Evolutionary conservation across 2,888 invertebrate genomes (phyloP), one percentile per base, ranked within the genome.

Genomic region (Tyria jacobaeae): DNA sequence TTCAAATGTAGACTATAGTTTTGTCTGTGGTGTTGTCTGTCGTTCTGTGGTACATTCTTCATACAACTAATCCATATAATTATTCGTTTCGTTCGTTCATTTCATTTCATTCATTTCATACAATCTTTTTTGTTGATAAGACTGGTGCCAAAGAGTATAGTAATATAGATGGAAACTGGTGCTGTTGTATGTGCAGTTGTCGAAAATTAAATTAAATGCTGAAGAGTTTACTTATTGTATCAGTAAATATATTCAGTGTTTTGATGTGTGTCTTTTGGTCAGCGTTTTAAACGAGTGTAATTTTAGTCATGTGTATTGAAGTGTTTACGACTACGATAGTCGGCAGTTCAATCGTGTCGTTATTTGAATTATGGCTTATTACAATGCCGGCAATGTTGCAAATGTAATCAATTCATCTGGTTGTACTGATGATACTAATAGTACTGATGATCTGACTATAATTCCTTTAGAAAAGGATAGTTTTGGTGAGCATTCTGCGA

Each of bases 391-490:
- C 68, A 83, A 80, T 81, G 79, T 82, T 82, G 72, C 83, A 70
- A 86, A 86, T 76, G 66, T 78, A 63, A 76, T 64, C 72, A 79
- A 79, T 68, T 64, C 78, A 69, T 60, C 75, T 65, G 84, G 85
- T 57, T 66, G 78, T 62, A 65, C 79, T 39, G 87, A 88, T 62
- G 92, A 92, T 62, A 82, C 80, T 57, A 81, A 87, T 77, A 82
- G 86, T 68, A 83, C 85, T 35, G 93, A 93, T 65, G 97, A 98
- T 93, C 95, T 97, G 66, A 96, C 97, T 70, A 97, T 97, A 82
- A 96, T 98, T 90, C 98, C 98, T 59, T 96, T 98, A 83, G 96
- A 96, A 89, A 97, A 97, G 90, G 97, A 98, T 89, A 97, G 97
- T 90, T 98, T 97, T 94, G 97, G 98, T 97, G 94, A 95, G 95